Evolutionary conservation across 2,113 vertebrate genomes (phyloP).

Genomic region (Aldabrachelys gigantea): DNA sequence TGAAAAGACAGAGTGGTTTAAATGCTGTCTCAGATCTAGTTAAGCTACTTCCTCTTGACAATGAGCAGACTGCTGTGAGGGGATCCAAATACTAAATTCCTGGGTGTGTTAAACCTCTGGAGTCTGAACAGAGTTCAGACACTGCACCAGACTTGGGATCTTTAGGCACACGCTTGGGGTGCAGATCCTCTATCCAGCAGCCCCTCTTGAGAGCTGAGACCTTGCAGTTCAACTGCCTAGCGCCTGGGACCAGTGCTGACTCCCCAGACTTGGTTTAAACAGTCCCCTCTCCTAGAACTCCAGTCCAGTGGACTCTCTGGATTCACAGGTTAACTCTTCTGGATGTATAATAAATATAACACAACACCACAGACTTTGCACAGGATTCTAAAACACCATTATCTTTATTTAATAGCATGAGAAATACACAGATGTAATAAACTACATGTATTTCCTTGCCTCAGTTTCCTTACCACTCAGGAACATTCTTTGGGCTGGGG

Average conservation of each 20-base stretch:
- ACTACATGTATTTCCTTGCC: not conserved
- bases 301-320: not conserved
- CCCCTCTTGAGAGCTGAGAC: not conserved
- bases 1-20: not conserved
- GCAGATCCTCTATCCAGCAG: not conserved
- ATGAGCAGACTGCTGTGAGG: not conserved
- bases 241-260: not conserved
- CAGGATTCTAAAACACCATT: not conserved
- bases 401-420: not conserved
- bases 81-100: not conserved
- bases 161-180: not conserved
- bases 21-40: not conserved
- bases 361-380: not conserved
- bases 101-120: not conserved
- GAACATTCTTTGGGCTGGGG: not conserved
- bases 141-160: not conserved
- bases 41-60: not conserved
- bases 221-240: not conserved
- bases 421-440: not conserved
- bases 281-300: not conserved
- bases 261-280: not conserved
- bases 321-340: not conserved
- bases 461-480: not conserved
- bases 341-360: not conserved
- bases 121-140: not conserved